Evolutionary conservation across 2,113 vertebrate species (phyloP).

Genomic region (Todiramphus chloris): DNA sequence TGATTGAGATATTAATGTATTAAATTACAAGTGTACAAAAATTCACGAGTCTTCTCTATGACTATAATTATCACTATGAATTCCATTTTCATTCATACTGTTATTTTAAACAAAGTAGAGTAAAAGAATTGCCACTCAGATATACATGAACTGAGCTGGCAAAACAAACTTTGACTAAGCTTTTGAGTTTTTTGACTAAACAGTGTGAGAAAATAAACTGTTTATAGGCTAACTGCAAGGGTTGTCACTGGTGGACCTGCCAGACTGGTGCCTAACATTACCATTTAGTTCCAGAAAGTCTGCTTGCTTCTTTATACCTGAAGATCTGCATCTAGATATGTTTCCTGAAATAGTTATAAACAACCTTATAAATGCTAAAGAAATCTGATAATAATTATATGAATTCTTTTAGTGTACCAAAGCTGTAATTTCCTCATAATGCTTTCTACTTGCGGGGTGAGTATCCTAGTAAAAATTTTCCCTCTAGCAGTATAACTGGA

Average conservation of each 20-base stretch:
- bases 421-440: not conserved
- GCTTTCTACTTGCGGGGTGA: not conserved
- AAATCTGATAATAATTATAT: not conserved
- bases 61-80: not conserved
- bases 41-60: not conserved
- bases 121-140: not conserved
- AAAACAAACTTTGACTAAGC: not conserved
- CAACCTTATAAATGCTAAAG: not conserved
- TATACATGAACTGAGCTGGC: accelerated
- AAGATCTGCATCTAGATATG: not conserved
- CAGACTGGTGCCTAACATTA: not conserved
- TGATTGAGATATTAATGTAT: accelerated
- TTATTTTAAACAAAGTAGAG: not conserved
- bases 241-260: not conserved
- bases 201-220: not conserved
- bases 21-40: not conserved
- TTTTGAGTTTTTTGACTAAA: not conserved
- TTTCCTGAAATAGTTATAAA: not conserved
- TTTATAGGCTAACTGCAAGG: not conserved
- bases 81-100: not conserved
- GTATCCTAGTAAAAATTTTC: not conserved
- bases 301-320: not conserved
- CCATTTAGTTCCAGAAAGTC: not conserved
- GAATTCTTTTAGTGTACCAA: not conserved
- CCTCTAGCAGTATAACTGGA: not conserved